Base-by-base conservation (phyloP, 30 jellyfish, hydroid and myxozoan genomes). In the Sanderia malayensis region DNA sequence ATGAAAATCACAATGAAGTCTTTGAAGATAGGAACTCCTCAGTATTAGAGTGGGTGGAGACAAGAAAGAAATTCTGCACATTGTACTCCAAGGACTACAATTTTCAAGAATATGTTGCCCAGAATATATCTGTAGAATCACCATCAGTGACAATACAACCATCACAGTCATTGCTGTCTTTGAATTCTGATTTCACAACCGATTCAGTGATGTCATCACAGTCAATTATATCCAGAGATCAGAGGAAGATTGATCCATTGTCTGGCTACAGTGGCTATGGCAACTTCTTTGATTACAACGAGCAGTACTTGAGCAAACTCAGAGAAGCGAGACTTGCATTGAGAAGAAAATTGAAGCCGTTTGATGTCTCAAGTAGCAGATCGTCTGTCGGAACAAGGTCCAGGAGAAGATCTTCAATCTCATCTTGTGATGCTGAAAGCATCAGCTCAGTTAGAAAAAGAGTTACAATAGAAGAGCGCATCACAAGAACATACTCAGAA, bases 211-310 rank as follows among this genome's bases (percentile, higher is more conserved):
- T n/a, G n/a, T n/a, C n/a, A n/a, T n/a, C n/a, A n/a, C 32, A 32
- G 70, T 79, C 91, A 18, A 46, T 68, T 4, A 69, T 80, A 34
- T 9, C 80, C 46, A 80, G 84, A 44, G 68, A 47, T 23, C 80
- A 80, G 32, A 59, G 92, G 58, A 67, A 67, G 3, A 80, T 80
- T 13, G 53, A 58, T 31, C 44, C 33, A 21, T 25, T 61, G 11
- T 80, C 84, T 2, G 92, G 92, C 2, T 37, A 66, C 72, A 25
- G 30, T 44, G 92, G 92, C 0, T 80, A 80, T 46, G 92, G 84
- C 1, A 34, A 67, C 34, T 80, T 67, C 61, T 73, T 67, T 55
- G 64, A 37, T 17, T 80, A 80, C 84, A 80, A 80, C 53, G 44
- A 63, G 29, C 82, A 80, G 59, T 80, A 80, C 24, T 74, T 80